Conservation (phyloP, 2,113 vertebrate species). For the Dipodomys ordii region DNA sequence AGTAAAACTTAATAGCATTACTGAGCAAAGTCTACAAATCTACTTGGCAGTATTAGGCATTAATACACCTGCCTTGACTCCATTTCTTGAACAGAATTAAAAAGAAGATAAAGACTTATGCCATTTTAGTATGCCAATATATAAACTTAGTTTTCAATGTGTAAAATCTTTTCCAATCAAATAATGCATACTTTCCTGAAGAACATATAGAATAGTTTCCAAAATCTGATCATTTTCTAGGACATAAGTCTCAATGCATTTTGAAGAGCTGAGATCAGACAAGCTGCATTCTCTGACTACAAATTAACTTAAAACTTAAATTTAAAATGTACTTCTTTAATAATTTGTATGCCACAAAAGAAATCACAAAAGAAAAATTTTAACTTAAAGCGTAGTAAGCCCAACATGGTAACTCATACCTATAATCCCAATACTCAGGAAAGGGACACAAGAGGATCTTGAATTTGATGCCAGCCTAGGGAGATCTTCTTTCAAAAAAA, state of each 20-base stretch:
- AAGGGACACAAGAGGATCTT: too few species aligned
- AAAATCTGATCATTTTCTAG: not conserved
- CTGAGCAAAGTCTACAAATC: not conserved
- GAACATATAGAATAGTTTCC: not conserved
- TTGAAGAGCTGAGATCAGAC: not conserved
- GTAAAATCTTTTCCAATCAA: not conserved
- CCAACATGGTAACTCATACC: too few species aligned
- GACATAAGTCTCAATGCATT: not conserved
- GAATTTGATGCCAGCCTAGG: too few species aligned
- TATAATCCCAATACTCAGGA: too few species aligned
- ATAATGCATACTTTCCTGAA: not conserved
- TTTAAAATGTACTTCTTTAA: not conserved
- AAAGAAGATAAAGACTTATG: not conserved
- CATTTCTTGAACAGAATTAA: not conserved
- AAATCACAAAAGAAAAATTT: not conserved
- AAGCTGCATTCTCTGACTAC: not conserved
- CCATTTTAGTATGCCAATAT: not conserved
- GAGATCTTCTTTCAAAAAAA: too few species aligned
- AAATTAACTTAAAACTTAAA: not conserved
- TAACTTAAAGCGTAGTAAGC: not conserved
- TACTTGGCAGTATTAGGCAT: not conserved
- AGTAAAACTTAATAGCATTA: not conserved
- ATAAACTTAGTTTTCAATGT: not conserved
- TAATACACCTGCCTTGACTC: not conserved
- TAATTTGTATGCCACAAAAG: not conserved